Percentiles rank a stretch among this genome's conserved stretches.
Conservation (phyloP, 1,140 invertebrate genomes). For the Drosophila littoralis region DNA sequence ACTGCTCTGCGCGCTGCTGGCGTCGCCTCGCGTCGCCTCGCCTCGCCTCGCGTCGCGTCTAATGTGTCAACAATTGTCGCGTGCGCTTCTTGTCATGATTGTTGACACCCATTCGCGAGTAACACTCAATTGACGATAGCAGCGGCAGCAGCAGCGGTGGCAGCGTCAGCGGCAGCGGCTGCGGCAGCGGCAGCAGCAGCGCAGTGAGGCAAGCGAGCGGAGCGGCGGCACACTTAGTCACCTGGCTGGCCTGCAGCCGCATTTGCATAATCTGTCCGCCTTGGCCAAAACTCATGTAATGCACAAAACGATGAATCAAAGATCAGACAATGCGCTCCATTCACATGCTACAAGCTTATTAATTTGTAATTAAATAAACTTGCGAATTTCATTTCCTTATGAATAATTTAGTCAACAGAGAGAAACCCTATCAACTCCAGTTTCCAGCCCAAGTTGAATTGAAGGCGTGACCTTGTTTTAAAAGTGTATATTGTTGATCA, state of each 20-base stretch:
- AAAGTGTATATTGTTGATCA: too few relatives aligned
- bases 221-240: slow-evolving; percentile 14
- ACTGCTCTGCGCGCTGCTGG: slow-evolving; percentile 12
- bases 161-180: too few relatives aligned
- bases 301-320: slow-evolving; percentile 26
- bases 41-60: slow-evolving; percentile 8
- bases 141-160: too few relatives aligned
- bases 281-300: slow-evolving; percentile 3
- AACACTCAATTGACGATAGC: not conserved
- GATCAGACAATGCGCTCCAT: not conserved
- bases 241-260: slow-evolving; percentile 6
- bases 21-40: slow-evolving; percentile 1
- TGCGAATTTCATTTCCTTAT: not conserved
- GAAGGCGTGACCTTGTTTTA: too few relatives aligned
- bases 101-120: slow-evolving; percentile 24
- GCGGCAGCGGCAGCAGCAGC: not conserved
- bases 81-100: slow-evolving; percentile 49
- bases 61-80: slow-evolving; percentile 71
- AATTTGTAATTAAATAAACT: not conserved
- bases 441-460: too few relatives aligned
- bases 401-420: too few relatives aligned
- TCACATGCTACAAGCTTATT: not conserved
- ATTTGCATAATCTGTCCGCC: slow-evolving; percentile 8
- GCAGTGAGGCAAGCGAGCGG: not conserved
- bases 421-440: too few relatives aligned